These are phyloP conservation scores for Polypterus bichir DNA, from an alignment of 2,113 vertebrate genomes.

Conservation along the genomic window DNA sequence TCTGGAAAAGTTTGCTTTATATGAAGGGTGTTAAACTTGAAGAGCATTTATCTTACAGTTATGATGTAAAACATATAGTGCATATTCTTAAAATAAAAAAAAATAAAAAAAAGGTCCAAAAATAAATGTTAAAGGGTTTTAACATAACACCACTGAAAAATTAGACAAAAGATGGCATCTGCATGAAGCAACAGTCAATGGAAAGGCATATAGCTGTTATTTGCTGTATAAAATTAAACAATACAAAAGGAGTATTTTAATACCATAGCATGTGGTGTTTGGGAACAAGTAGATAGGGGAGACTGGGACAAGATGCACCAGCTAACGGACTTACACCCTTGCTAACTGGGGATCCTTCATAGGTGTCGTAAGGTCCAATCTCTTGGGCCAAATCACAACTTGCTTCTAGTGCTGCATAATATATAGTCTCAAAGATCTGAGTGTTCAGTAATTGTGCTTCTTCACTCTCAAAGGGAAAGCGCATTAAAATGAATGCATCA, in stretches of 20 bases:
- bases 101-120: too few species aligned
- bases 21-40: too few species aligned
- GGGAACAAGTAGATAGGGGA: not conserved
- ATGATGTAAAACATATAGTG: too few species aligned
- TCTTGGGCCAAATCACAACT: constrained; percentile 78
- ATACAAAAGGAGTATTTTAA: not conserved
- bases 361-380: constrained; percentile 69
- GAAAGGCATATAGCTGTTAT: not conserved
- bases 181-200: not conserved
- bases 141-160: too few species aligned
- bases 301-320: not conserved
- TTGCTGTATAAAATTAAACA: not conserved
- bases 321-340: constrained; percentile 63
- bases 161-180: too few species aligned
- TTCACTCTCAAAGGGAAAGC: constrained; percentile 80
- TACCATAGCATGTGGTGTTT: not conserved
- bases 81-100: too few species aligned
- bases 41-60: too few species aligned
- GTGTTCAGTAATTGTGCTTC: constrained; percentile 79
- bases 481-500: constrained; percentile 89
- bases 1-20: too few species aligned
- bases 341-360: constrained; percentile 79
- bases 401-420: constrained; percentile 78
- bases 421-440: constrained; percentile 96
- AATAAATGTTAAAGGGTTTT: too few species aligned